A percentile compares a stretch with the other conserved stretches of the same genome.
phyloP scores from a whole-genome alignment of 2,113 vertebrate species.

The Tragelaphus strepsiceros region DNA sequence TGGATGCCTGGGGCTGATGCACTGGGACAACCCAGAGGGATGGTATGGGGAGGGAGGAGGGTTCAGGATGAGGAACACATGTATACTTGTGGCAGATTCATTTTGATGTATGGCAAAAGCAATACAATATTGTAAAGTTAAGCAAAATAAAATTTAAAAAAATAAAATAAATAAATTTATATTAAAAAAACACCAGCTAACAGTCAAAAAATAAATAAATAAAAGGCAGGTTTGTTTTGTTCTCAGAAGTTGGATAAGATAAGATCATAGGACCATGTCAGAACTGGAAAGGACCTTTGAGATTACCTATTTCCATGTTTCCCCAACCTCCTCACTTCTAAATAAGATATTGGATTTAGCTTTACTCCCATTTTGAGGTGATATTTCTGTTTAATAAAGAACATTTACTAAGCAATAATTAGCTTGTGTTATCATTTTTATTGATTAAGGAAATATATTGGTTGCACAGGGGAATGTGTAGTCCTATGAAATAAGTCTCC shows the following conservation, averaged over 20 bases:
- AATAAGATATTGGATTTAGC: background rate
- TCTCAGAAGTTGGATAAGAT: background rate
- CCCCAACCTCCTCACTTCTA: background rate
- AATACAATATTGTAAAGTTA: too few relatives aligned
- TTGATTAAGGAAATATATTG: background rate
- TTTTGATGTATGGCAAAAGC: too few relatives aligned
- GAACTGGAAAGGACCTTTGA: background rate
- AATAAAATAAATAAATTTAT: too few relatives aligned
- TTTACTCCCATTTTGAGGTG: background rate
- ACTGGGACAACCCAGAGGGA: too few relatives aligned
- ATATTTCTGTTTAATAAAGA: background rate
- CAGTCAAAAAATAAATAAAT: background rate
- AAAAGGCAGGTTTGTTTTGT: background rate
- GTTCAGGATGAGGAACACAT: too few relatives aligned
- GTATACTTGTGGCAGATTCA: too few relatives aligned
- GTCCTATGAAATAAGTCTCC: background rate
- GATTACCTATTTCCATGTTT: background rate
- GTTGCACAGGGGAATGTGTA: background rate
- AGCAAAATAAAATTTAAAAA: too few relatives aligned
- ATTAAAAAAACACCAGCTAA: too few relatives aligned
- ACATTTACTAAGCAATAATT: background rate
- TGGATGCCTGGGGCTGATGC: too few relatives aligned
- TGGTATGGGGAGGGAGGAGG: too few relatives aligned
- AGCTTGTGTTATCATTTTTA: background rate
- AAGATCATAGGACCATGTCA: background rate